Percentiles rank a stretch among this genome's conserved stretches.
phyloP scores from a whole-genome alignment of 1,140 invertebrate genomes.

The Drosophila kepulauana region DNA sequence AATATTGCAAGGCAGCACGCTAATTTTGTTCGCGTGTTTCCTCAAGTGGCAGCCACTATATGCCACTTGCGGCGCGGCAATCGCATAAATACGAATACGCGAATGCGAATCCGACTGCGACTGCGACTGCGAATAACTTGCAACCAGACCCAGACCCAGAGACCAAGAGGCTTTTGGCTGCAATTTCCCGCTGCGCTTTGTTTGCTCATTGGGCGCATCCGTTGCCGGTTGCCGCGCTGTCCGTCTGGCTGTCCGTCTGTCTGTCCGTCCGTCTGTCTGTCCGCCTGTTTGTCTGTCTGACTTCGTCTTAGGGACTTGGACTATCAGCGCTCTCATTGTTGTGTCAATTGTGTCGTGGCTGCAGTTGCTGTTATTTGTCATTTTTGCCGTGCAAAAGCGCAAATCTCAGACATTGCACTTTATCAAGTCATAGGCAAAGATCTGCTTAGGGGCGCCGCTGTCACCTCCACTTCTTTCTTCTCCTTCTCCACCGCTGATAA shows the following conservation, averaged over 20 bases:
- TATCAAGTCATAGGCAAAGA: conserved; percentile 73
- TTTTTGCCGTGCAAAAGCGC: conserved; percentile 50
- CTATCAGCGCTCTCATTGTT: conserved; percentile 72
- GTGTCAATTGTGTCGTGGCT: conserved; percentile 78
- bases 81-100: conserved; percentile 71
- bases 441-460: conserved; percentile 20
- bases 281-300: not conserved
- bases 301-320: conserved; percentile 32
- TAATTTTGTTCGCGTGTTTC: conserved; percentile 82
- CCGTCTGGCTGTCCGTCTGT: not conserved
- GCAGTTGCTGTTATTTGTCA: conserved; percentile 54
- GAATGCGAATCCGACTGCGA: too few species aligned
- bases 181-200: conserved; percentile 83
- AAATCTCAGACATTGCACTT: conserved; percentile 76
- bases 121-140: not conserved
- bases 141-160: not conserved
- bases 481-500: conserved; percentile 17
- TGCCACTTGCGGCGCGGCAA: conserved; percentile 78
- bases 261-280: not conserved
- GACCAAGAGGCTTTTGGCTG: conserved; percentile 51
- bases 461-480: conserved; percentile 1
- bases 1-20: conserved; percentile 77
- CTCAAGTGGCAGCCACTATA: conserved; percentile 80
- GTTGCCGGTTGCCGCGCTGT: conserved; percentile 57
- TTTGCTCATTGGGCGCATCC: conserved; percentile 82